Base-by-base conservation (phyloP, 2,113 vertebrate species). In the Percina caprodes region DNA sequence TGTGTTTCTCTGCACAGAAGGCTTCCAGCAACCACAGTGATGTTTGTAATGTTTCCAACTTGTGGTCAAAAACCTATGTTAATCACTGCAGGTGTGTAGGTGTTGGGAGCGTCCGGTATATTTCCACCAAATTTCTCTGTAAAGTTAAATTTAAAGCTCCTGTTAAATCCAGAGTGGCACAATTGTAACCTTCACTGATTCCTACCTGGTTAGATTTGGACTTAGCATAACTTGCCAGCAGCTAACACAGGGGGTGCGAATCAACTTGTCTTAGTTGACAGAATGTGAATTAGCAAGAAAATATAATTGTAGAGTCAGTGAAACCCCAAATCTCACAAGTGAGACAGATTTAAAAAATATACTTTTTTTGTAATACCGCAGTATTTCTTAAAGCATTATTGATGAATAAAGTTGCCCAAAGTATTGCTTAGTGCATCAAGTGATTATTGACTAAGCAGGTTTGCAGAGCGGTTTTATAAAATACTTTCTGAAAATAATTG, bases 181-280 rank as follows among this genome's bases (percentile, higher is more conserved):
- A 79, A 77, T 33, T 84, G 66, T 72, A 75, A 83, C 82, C 61
- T 49, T 52, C 48, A 71, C 80, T 79, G 86, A 62, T 79, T 72
- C 48, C 63, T 30, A 30, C 83, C 21, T 19, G 72, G 72, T 65
- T 26, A 74, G 82, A 78, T 76, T 85, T 91, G 69, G 69, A 60
- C 42, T 55, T 59, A 68, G 48, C 21, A n/a, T 10, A 26, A 67
- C 67, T 24, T 68, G 73, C 18, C 16, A 71, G 23, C 23, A 49
- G 48, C 26, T 74, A 60, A 54, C 58, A 24, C 23, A 23, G 48
- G 55, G 76, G 59, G 67, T 62, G 19, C 24, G 59, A 54, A 74
- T 75, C 48, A 51, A 21, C 52, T 24, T 14, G n/a, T 8, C 30
- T 48, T 56, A 63, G 49, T 14, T 48, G 24, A 77, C 24, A 35